Evolutionary conservation across 2,888 invertebrate species (phyloP), one percentile per base, ranked within the genome.

Genomic region (Epistrophella euchroma): DNA sequence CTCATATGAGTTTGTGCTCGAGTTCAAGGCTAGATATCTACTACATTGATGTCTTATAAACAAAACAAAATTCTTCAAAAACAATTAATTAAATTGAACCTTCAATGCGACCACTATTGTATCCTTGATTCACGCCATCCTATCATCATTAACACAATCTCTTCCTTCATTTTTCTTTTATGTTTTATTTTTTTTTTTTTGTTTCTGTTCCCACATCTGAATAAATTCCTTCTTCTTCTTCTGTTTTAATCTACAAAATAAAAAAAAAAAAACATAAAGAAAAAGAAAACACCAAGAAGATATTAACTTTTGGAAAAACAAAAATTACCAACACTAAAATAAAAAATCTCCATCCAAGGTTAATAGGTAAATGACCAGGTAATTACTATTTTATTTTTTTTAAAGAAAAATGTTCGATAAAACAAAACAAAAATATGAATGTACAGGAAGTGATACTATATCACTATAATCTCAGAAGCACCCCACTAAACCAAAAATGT

Each of bases 341-440:
- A 22, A 52, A 68, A 62, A 71, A 45, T 55, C 37, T 70, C 45
- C 15, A 13, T 35, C 84, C 84, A 85, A 85, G 84, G 84, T 80
- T 68, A 55, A 55, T 45, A 68, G 84, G 84, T 76, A 72, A 68
- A 37, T 85, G 84, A 85, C 84, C 84, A 80, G 76, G 66, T 80
- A 80, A 85, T 80, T 71, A 72, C 45, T 15, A 60, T 60, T 56
- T 17, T 32, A 19, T 17, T 13, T 7, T 17, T 32, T 28, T 32
- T 56, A 13, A 6, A 37, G 0, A 75, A 52, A 58, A 71, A 56
- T 37, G 15, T 56, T 40, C 45, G 13, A 32, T 32, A 58, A 66
- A 50, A 78, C 11, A 43, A 77, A 43, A 43, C 6, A 32, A 45
- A 66, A 43, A 55, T 17, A 28, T 7, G 19, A 47, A 70, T 55